phyloP scores from a whole-genome alignment of 2,797 vertebrate species.

The Calcarius lapponicus region DNA sequence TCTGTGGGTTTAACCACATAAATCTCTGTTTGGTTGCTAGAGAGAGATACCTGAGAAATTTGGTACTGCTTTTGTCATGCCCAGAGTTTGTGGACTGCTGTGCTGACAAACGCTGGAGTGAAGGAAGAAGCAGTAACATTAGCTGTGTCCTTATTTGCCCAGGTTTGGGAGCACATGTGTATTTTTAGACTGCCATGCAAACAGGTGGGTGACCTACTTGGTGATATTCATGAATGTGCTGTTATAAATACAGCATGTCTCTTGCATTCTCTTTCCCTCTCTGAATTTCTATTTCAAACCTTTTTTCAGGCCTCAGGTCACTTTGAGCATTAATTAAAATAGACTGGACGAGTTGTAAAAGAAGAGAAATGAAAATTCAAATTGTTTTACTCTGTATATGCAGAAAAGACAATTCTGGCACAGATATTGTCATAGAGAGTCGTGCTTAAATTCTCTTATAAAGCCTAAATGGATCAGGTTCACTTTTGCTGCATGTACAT shows the following conservation, averaged over 20 bases:
- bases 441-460: background rate
- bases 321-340: background rate
- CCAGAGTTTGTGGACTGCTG: conserved; percentile 14
- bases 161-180: background rate
- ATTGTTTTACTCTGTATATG: background rate
- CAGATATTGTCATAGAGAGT: background rate
- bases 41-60: conserved; percentile 49
- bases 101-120: conserved; percentile 21
- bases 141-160: conserved; percentile 14
- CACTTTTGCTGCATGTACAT: background rate
- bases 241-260: background rate
- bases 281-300: background rate
- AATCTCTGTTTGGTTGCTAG: conserved; percentile 52
- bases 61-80: conserved; percentile 19
- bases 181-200: background rate
- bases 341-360: background rate
- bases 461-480: background rate
- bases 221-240: background rate
- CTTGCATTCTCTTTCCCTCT: background rate
- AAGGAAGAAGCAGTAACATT: conserved; percentile 53
- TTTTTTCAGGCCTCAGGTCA: background rate
- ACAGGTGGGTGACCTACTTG: background rate
- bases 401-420: background rate
- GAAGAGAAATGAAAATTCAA: background rate
- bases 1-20: conserved; percentile 24